Conservation (phyloP, 2,888 invertebrate species). For the Rhagonycha fulva region DNA sequence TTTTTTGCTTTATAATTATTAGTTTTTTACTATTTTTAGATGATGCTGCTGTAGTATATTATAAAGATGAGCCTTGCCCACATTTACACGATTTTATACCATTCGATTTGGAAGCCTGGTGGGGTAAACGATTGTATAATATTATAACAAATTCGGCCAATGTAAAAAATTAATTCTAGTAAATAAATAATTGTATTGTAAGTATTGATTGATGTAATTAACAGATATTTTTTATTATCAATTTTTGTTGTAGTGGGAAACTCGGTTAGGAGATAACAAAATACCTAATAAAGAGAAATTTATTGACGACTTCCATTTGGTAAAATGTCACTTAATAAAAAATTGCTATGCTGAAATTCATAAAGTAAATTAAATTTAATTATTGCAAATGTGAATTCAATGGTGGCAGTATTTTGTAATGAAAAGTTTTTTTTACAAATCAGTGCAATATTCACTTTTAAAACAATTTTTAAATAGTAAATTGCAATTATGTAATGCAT, state of each 20-base stretch:
- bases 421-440: neutral
- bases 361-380: neutral
- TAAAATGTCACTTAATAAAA: neutral
- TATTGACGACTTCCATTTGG: neutral
- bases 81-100: constrained; percentile 81
- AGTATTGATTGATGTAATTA: neutral
- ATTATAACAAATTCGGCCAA: constrained; percentile 77
- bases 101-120: constrained; percentile 89
- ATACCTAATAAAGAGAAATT: neutral
- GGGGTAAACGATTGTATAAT: constrained; percentile 84
- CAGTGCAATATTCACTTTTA: neutral
- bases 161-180: constrained; percentile 47
- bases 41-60: constrained; percentile 57
- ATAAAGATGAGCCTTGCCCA: constrained; percentile 75
- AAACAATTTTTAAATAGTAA: neutral
- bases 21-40: constrained; percentile 4
- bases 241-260: neutral
- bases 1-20: neutral
- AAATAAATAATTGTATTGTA: neutral
- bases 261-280: neutral
- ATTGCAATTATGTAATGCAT: neutral
- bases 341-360: neutral
- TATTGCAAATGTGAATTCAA: neutral
- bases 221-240: neutral
- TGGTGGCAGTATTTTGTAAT: neutral